These are phyloP conservation scores for Pangasianodon hypophthalmus DNA, from an alignment of 2,113 vertebrate genomes.

Conservation along the genomic window DNA sequence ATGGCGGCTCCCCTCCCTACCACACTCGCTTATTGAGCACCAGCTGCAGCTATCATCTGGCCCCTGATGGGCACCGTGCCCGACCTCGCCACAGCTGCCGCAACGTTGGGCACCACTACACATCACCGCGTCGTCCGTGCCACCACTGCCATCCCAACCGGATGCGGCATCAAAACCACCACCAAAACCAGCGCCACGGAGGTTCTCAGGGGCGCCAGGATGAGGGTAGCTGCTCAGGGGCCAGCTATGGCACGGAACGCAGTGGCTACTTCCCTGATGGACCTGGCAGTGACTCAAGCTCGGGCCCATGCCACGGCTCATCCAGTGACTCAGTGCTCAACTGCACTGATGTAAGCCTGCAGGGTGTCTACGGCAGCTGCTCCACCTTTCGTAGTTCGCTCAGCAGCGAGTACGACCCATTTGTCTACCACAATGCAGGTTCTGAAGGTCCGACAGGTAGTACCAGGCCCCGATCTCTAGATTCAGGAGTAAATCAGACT, in stretches of 20 bases:
- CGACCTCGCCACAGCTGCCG: constrained; percentile 69
- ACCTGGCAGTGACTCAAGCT: constrained; percentile 94
- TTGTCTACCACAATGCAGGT: constrained; percentile 81
- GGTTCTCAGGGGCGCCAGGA: constrained; percentile 71
- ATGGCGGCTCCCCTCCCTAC: constrained; percentile 77
- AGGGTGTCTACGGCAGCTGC: constrained; percentile 93
- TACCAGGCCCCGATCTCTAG: constrained; percentile 81
- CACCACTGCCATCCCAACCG: constrained; percentile 75
- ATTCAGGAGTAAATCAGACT: constrained; percentile 76
- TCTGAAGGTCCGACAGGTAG: constrained; percentile 63
- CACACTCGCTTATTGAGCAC: constrained; percentile 68
- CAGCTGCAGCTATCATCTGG: constrained; percentile 69
- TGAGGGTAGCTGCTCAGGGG: constrained; percentile 87
- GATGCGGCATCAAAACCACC: constrained; percentile 52
- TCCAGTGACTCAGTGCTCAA: constrained; percentile 96
- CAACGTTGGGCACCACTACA: constrained; percentile 47
- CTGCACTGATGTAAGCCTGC: constrained; percentile 92
- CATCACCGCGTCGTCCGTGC: constrained; percentile 66
- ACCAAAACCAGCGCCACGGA: constrained; percentile 42
- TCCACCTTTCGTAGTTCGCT: constrained; percentile 96
- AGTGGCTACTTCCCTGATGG: constrained; percentile 94
- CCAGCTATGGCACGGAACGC: constrained; percentile 88
- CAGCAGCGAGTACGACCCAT: constrained; percentile 93
- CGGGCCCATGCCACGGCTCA: constrained; percentile 92
- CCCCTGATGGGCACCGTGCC: constrained; percentile 61